Evolutionary conservation across 2,113 vertebrate genomes (phyloP).

Genomic region (Capreolus pygargus): DNA sequence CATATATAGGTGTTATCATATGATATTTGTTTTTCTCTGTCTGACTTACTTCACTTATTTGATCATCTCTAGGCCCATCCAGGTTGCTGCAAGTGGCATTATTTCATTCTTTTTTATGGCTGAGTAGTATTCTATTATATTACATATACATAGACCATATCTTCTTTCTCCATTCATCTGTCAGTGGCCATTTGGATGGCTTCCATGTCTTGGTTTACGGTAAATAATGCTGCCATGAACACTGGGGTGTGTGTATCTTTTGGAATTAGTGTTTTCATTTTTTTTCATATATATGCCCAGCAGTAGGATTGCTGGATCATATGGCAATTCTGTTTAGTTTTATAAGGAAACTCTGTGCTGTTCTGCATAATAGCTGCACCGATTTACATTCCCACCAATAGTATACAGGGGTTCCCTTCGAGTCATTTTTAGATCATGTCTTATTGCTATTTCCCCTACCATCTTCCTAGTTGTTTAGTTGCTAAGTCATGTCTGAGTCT

Average conservation of each 20-base stretch:
- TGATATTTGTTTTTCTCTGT: not conserved
- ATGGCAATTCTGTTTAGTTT: not conserved
- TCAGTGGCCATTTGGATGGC: not conserved
- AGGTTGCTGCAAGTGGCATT: not conserved
- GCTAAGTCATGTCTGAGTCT: not conserved
- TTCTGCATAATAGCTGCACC: not conserved
- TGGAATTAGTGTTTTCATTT: not conserved
- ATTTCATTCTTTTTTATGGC: not conserved
- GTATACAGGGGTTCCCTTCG: not conserved
- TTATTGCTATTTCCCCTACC: not conserved
- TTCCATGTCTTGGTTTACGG: not conserved
- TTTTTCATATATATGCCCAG: not conserved
- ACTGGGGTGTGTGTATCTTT: not conserved
- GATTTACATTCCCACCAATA: not conserved
- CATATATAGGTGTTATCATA: not conserved
- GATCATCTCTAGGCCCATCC: not conserved
- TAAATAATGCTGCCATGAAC: not conserved
- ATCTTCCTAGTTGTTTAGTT: not conserved
- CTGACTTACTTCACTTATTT: not conserved
- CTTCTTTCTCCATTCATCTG: not conserved
- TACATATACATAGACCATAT: not conserved
- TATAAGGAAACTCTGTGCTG: not conserved
- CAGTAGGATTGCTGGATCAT: not conserved
- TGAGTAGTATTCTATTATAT: not conserved
- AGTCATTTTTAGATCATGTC: not conserved